Percentiles rank a stretch among this genome's conserved stretches.
Conservation (phyloP, 2,888 invertebrate species). For the Drosophila paracracens region DNA sequence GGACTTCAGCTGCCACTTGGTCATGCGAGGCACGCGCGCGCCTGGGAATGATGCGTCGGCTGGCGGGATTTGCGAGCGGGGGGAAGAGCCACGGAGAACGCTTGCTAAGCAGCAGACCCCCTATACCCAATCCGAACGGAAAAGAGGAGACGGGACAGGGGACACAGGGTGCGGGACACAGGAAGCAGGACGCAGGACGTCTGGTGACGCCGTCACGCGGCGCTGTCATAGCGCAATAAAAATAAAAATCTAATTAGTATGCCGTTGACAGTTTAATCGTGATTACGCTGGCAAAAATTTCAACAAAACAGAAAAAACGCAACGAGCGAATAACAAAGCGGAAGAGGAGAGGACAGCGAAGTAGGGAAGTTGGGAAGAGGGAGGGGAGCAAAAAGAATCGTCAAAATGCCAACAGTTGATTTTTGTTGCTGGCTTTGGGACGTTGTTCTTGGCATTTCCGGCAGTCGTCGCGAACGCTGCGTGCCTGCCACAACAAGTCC, state of each 20-base stretch:
- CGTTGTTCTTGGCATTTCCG: slow-evolving; percentile 77
- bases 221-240: slow-evolving; percentile 79
- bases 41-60: slow-evolving; percentile 37
- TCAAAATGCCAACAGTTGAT: slow-evolving; percentile 82
- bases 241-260: slow-evolving; percentile 85
- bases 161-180: slow-evolving; percentile 27
- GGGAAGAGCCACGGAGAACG: slow-evolving; percentile 13
- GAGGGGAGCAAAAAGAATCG: slow-evolving; percentile 40
- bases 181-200: slow-evolving; percentile 31
- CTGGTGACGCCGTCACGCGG: slow-evolving; percentile 72
- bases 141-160: slow-evolving; percentile 1
- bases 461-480: slow-evolving; percentile 66
- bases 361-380: background rate
- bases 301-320: slow-evolving; percentile 46
- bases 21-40: slow-evolving; percentile 71
- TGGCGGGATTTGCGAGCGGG: slow-evolving; percentile 19
- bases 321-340: slow-evolving; percentile 6
- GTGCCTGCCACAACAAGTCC: slow-evolving; percentile 64
- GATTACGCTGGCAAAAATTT: slow-evolving; percentile 84
- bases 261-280: slow-evolving; percentile 85
- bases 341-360: background rate
- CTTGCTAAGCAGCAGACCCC: slow-evolving; percentile 47
- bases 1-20: slow-evolving; percentile 47
- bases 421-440: slow-evolving; percentile 60
- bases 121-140: background rate